Evolutionary conservation across 2,797 vertebrate species (phyloP), one percentile per base, ranked within the genome.

Genomic region (Zenarchopterus dispar): DNA sequence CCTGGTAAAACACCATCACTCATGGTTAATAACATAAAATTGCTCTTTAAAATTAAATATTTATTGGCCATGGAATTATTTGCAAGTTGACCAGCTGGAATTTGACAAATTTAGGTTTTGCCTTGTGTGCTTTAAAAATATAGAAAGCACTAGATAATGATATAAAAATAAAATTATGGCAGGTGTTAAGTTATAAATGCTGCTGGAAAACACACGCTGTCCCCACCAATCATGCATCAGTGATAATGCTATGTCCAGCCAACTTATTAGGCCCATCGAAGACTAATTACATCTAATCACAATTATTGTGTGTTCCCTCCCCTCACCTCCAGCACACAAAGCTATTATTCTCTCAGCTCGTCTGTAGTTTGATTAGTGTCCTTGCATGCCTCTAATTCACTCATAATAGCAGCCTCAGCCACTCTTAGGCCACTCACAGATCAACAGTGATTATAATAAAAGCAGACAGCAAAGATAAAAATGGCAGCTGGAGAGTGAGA

Each of bases 311-410:
- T 63, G 24, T 66, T 67, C 70, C 75, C 82, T 73, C 71, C 72
- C 72, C 57, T 74, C 64, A 70, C 78, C 82, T 73, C 64, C 46
- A 74, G 72, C 83, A 77, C 82, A 84, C 78, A 73, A 75, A 82
- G 75, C 81, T 80, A 89, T 91, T 83, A 84, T 84, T 87, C 82
- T 86, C 74, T 68, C 55, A 80, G 78, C 78, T 83, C 51, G 67
- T 77, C 83, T 80, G 75, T 84, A 78, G 88, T 91, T 89, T 89
- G 88, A 92, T 90, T 89, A 87, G 84, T 84, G 79, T 84, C 86
- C 80, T 71, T 87, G 84, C 85, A 83, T 72, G 67, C 83, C 81
- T 76, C 82, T 70, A 84, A 87, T 84, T 13, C 77, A 84, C 77
- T 83, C 84, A 80, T 89, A 89, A 89, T 85, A 84, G 84, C 84